Conservation (phyloP, 1,140 invertebrate species). For the Potamilus streckersoni region DNA sequence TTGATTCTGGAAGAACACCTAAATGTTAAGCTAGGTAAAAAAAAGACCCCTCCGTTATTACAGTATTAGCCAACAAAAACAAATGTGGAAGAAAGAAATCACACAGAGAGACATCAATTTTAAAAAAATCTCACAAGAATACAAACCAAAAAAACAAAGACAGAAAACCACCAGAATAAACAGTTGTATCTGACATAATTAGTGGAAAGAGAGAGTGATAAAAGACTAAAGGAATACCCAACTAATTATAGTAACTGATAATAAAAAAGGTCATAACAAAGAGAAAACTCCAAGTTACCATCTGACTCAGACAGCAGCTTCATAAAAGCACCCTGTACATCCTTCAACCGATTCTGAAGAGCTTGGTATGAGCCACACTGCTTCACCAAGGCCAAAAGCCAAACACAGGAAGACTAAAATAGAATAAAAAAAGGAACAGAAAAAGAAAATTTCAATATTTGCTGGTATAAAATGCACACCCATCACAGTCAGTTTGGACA, state of each 20-base stretch:
- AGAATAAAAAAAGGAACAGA: slow-evolving; percentile 25
- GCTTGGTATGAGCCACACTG: slow-evolving; percentile 78
- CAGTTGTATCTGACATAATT: background rate
- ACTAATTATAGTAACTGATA: background rate
- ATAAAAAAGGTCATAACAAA: background rate
- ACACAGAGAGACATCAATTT: no score
- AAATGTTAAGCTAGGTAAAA: no score
- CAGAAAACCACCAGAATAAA: background rate
- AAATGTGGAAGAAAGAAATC: no score
- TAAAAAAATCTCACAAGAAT: no score
- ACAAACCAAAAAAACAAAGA: background rate
- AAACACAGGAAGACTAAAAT: slow-evolving; percentile 81
- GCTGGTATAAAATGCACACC: background rate
- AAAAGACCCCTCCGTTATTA: no score
- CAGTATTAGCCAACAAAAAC: no score
- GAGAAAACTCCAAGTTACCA: slow-evolving; percentile 73
- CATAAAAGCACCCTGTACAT: slow-evolving; percentile 88
- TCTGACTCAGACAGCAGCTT: slow-evolving; percentile 89
- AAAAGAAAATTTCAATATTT: background rate
- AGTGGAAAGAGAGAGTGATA: background rate
- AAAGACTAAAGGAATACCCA: background rate
- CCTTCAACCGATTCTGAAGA: slow-evolving; percentile 76
- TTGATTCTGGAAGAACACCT: no score
- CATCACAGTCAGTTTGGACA: background rate
- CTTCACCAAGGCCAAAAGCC: slow-evolving; percentile 86